phyloP scores from a whole-genome alignment of 2,888 invertebrate genomes.

The Dryobota labecula region DNA sequence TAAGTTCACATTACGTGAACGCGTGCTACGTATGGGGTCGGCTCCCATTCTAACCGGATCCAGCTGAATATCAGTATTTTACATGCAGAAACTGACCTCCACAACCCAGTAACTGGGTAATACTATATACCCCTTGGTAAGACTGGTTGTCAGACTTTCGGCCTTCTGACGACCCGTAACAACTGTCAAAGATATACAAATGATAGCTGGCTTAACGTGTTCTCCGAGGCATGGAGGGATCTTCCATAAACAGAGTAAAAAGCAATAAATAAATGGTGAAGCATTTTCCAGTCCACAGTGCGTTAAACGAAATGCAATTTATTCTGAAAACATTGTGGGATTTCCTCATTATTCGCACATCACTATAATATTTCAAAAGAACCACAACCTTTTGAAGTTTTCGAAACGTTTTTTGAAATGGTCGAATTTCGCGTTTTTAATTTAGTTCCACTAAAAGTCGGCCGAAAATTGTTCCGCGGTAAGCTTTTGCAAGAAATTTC shows the following conservation, averaged over 20 bases:
- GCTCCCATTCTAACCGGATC: too few relatives aligned
- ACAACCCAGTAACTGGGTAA: too few relatives aligned
- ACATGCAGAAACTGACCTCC: too few relatives aligned
- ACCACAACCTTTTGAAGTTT: conserved; percentile 12
- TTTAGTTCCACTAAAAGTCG: not conserved
- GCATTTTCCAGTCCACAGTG: not conserved
- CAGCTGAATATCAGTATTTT: too few relatives aligned
- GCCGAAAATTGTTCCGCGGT: conserved; percentile 17
- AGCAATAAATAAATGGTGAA: not conserved
- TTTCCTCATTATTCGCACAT: conserved; percentile 37
- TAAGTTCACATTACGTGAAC: too few relatives aligned
- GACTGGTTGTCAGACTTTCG: too few relatives aligned
- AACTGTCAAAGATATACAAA: too few relatives aligned
- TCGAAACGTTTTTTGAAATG: conserved; percentile 15
- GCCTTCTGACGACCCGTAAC: too few relatives aligned
- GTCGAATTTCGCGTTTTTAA: conserved; percentile 10
- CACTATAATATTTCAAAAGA: conserved; percentile 27
- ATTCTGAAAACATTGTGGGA: conserved; percentile 29
- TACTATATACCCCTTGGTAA: too few relatives aligned
- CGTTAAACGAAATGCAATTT: conserved; percentile 18
- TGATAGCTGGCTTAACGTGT: too few relatives aligned
- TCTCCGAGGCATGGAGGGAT: too few relatives aligned
- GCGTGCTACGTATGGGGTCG: too few relatives aligned
- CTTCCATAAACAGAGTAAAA: not conserved
- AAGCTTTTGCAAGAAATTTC: not conserved